Base-by-base conservation (phyloP, 2,797 vertebrate species). In the Pelodytes ibericus region DNA sequence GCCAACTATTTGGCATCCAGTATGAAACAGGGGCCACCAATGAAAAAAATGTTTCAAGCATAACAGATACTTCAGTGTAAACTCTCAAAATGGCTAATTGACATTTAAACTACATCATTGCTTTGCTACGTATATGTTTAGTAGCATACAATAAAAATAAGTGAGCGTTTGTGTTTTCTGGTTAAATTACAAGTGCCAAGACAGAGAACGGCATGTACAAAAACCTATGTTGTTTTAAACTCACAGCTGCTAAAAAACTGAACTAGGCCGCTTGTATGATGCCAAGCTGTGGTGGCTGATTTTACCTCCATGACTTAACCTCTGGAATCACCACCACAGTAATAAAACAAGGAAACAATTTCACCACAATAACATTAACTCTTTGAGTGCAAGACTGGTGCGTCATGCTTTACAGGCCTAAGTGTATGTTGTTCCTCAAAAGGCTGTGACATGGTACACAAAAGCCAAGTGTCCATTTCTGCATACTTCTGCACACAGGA, bases 1-100 rank as follows among this genome's bases (percentile, higher is more conserved):
- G 68, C 51, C 41, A 41, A 57, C 39, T 18, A 10, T 22, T 59
- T 58, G 68, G 68, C 68, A 33, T 27, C 3, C 8, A 59, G 2
- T 15, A 15, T 2, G 24, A 58, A 58, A 15, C 3, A 6, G 10
- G 4, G 56, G 56, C 27, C 27, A 58, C 27, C 26, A 58, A 58
- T 29, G 26, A 58, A 58, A 58, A 58, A n/a, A 11, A 9, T 58
- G 26, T n/a, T 58, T 26, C 26, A 26, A 27, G 24, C 25, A 22
- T 11, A 58, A 29, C 56, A 29, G 49, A 58, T 25, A 16, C 22
- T 26, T 58, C 11, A 26, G 25, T 15, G 27, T 58, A 61, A 53
- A 53, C 49, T 22, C 13, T 36, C 5, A 44, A 44, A 44, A 44
- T 10, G 7, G 41, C 10, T 3, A 3, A 13, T 53, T 53, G 49